These are phyloP conservation scores for Stichopus chloronotus DNA, from an alignment of 35 echinoderm and acorn worm genomes.

Conservation along the genomic window DNA sequence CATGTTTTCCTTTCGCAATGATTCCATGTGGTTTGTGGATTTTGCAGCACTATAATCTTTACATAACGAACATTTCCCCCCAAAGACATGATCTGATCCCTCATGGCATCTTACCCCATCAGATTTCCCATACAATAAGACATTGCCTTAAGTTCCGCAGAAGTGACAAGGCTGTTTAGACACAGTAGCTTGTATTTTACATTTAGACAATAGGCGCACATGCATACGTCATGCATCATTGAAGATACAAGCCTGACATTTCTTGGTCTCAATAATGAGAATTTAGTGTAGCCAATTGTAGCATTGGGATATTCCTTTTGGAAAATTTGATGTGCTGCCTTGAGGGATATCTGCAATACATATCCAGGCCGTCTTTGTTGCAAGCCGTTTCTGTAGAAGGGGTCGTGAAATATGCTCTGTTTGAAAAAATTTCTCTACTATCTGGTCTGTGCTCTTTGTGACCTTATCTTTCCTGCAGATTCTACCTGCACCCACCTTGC, in stretches of 20 bases:
- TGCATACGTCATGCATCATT: constrained; percentile 43
- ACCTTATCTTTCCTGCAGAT: constrained; percentile 45
- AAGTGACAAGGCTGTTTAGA: constrained; percentile 32
- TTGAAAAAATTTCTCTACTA: constrained; percentile 34
- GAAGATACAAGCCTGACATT: constrained; percentile 44
- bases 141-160: constrained; percentile 34
- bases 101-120: constrained; percentile 48
- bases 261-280: constrained; percentile 30
- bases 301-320: constrained; percentile 25
- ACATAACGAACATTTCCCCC: constrained; percentile 31
- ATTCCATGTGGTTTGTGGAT: constrained; percentile 50
- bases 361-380: constrained; percentile 55
- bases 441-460: constrained; percentile 3
- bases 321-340: constrained; percentile 42
- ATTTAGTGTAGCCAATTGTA: constrained; percentile 68
- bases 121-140: constrained; percentile 12
- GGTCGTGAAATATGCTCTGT: constrained; percentile 43
- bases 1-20: constrained; percentile 28
- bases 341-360: constrained; percentile 49
- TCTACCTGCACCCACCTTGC: constrained; percentile 28
- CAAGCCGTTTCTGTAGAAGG: constrained; percentile 1
- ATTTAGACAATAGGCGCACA: constrained; percentile 54
- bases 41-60: constrained; percentile 8
- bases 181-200: constrained; percentile 47
- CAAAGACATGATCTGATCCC: constrained; percentile 11